A percentile compares a stretch with the other conserved stretches of the same genome.
Conservation (phyloP, 2,888 invertebrate genomes). For the Drosophila rubida region DNA sequence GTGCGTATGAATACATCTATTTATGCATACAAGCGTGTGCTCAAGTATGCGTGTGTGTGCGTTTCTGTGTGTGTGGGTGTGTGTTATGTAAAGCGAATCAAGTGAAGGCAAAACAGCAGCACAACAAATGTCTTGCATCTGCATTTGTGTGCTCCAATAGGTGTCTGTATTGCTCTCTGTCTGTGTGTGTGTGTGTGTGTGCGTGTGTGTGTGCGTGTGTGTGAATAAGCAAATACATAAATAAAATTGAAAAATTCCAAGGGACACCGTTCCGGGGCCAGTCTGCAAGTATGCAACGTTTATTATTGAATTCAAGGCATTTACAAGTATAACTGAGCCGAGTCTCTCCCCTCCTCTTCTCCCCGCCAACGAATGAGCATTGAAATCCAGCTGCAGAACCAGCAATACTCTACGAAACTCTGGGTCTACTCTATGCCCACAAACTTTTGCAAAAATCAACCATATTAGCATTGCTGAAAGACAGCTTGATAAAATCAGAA, state of each 20-base stretch:
- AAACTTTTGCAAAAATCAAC: too few species aligned
- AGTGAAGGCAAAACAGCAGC: conserved; percentile 43
- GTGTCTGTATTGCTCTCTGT: too few species aligned
- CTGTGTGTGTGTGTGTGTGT: neutral
- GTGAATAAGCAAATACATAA: conserved; percentile 38
- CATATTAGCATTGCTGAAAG: too few species aligned
- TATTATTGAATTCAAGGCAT: conserved; percentile 57
- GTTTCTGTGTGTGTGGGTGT: conserved; percentile 14
- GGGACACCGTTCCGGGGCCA: conserved; percentile 30
- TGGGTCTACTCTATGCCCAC: neutral
- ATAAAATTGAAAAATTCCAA: conserved; percentile 73
- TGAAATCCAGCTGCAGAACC: conserved; percentile 4
- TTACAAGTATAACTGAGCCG: conserved; percentile 15
- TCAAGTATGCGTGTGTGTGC: conserved; percentile 8
- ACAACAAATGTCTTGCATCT: conserved; percentile 38
- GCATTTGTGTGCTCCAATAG: conserved; percentile 2
- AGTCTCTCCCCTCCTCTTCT: neutral
- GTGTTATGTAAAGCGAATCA: conserved; percentile 55
- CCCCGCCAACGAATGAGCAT: conserved; percentile 16
- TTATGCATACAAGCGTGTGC: conserved; percentile 24
- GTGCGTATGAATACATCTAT: conserved; percentile 71
- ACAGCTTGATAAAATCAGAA: too few species aligned
- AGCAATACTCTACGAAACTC: conserved; percentile 1
- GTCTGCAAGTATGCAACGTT: conserved; percentile 50
- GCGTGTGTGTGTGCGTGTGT: conserved; percentile 12